Percentiles rank a stretch among this genome's conserved stretches.
Evolutionary conservation across 2,888 invertebrate genomes (phyloP).

Genomic region (Sphecodes monilicornis): DNA sequence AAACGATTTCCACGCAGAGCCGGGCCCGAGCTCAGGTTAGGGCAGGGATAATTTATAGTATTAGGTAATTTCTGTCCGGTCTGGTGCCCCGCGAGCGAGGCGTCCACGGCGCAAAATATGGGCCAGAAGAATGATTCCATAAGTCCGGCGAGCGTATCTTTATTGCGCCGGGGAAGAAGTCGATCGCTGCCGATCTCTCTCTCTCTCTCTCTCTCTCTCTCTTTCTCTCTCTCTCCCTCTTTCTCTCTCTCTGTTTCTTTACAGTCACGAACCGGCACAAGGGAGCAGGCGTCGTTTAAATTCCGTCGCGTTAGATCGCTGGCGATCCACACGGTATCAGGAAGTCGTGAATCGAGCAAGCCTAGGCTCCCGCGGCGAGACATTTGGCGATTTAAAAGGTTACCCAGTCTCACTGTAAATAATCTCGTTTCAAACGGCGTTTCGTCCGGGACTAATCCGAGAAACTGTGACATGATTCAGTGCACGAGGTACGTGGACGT

Average conservation of each 20-base stretch:
- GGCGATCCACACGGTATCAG: conserved; percentile 44
- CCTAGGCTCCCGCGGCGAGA: conserved; percentile 39
- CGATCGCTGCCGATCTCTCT: conserved; percentile 35
- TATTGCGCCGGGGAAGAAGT: conserved; percentile 34
- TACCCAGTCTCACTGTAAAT: conserved; percentile 58
- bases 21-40: neutral
- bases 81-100: conserved; percentile 20
- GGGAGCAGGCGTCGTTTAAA: conserved; percentile 46
- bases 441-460: conserved; percentile 55
- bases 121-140: conserved; percentile 49
- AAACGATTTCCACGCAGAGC: conserved; percentile 21
- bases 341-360: conserved; percentile 54
- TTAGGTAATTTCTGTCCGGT: conserved; percentile 37
- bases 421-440: conserved; percentile 27
- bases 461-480: conserved; percentile 58
- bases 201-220: neutral
- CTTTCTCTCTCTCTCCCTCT: conserved; percentile 14
- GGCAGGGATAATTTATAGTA: conserved; percentile 41
- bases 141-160: conserved; percentile 41
- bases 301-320: conserved; percentile 45
- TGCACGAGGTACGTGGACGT: neutral
- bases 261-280: conserved; percentile 37
- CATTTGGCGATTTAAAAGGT: conserved; percentile 69
- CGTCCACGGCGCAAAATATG: conserved; percentile 17
- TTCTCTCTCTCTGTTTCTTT: neutral